Percentiles rank a stretch among this genome's conserved stretches.
Evolutionary conservation across 2,113 vertebrate species (phyloP).

Genomic region (Mormyrus iriodes): DNA sequence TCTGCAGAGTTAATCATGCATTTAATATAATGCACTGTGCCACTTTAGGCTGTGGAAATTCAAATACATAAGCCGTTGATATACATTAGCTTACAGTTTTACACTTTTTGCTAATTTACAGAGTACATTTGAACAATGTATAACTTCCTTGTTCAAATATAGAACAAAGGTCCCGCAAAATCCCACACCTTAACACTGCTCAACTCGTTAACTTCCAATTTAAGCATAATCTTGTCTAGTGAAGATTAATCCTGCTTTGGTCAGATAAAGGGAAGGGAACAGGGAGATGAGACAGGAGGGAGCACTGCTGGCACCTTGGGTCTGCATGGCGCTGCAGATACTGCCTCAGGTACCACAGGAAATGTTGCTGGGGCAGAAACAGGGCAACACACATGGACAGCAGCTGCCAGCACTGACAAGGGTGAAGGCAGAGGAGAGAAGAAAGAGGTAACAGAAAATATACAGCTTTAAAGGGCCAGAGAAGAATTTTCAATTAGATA

Average conservation of each 20-base stretch:
- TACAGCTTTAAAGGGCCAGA: neutral
- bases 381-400: conserved; percentile 78
- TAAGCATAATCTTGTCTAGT: neutral
- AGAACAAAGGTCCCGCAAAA: neutral
- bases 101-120: neutral
- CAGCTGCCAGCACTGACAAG: conserved; percentile 77
- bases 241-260: neutral
- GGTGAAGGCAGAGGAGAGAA: neutral
- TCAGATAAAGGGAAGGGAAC: neutral
- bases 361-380: conserved; percentile 81
- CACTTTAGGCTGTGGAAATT: neutral
- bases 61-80: neutral
- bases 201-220: neutral
- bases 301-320: conserved; percentile 56
- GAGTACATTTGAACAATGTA: neutral
- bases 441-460: neutral
- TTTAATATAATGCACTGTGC: neutral
- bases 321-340: conserved; percentile 74
- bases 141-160: neutral
- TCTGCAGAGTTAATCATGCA: neutral
- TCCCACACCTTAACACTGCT: neutral
- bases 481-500: neutral
- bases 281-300: neutral
- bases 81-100: neutral
- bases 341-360: conserved; percentile 81